Percentiles rank a stretch among this genome's conserved stretches.
phyloP scores from a whole-genome alignment of 1,140 invertebrate species.

The Sinonovacula constricta region DNA sequence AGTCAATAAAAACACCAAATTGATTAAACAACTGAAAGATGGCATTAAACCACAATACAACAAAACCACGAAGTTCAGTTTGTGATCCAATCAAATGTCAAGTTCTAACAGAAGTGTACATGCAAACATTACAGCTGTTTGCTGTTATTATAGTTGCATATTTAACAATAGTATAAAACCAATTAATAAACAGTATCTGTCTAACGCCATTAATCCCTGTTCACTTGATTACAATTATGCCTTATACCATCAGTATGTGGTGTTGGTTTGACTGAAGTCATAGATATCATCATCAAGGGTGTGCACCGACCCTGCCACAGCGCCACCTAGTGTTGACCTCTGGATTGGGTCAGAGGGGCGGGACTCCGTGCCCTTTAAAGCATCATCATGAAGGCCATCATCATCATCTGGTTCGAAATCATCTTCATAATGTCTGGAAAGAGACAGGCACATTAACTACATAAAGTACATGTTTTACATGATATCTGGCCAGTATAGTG shows the following conservation, averaged over 20 bases:
- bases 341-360: constrained; percentile 48
- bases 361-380: constrained; percentile 47
- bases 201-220: no score
- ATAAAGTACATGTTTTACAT: not conserved
- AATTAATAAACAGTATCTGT: no score
- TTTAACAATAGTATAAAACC: no score
- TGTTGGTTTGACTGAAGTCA: constrained; percentile 57
- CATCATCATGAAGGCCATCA: constrained; percentile 56
- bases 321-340: constrained; percentile 10
- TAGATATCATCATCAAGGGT: constrained; percentile 65
- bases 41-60: no score
- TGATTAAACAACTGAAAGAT: no score
- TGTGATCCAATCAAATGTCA: no score
- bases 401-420: constrained; percentile 77
- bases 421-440: constrained; percentile 76
- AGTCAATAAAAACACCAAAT: no score
- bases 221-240: no score
- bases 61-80: no score
- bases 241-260: constrained; percentile 39
- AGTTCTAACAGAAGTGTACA: no score
- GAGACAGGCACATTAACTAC: not conserved
- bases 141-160: no score
- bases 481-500: not conserved
- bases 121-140: no score
- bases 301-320: constrained; percentile 18